Conservation (phyloP, 2,113 vertebrate species). For the Chlorodrepanis virens region DNA sequence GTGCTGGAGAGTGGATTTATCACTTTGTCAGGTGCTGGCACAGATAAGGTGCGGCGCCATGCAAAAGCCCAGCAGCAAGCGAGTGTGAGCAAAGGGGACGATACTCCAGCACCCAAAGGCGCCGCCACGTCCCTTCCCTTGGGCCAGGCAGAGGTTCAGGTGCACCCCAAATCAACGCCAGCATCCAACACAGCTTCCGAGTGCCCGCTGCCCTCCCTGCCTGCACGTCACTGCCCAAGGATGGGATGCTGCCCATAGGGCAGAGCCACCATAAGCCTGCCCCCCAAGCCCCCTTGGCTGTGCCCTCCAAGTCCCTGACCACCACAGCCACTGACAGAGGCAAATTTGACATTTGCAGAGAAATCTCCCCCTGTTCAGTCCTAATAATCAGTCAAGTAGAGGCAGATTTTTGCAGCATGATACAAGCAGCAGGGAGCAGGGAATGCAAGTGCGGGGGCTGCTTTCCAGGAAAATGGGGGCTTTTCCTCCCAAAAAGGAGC, state of each 20-base stretch:
- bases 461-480: conserved; percentile 9
- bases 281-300: not conserved
- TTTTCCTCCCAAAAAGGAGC: not conserved
- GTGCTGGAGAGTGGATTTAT: conserved; percentile 16
- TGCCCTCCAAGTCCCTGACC: not conserved
- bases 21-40: not conserved
- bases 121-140: not conserved
- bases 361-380: conserved; percentile 11
- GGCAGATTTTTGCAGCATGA: conserved; percentile 51
- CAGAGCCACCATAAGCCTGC: not conserved
- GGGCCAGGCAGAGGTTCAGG: fast-evolving
- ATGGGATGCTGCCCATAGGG: not conserved
- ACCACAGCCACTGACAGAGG: not conserved
- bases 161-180: not conserved
- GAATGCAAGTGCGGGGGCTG: not conserved
- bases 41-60: conserved; percentile 24
- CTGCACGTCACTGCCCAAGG: not conserved
- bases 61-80: not conserved
- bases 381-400: conserved; percentile 24
- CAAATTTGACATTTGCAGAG: conserved; percentile 47
- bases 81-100: not conserved
- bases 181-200: not conserved
- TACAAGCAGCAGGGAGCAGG: not conserved
- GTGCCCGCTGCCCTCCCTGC: not conserved
- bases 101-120: not conserved